Evolutionary conservation across 2,888 invertebrate genomes (phyloP), one percentile per base, ranked within the genome.

Genomic region (Liopterus haemorrhoidalis): DNA sequence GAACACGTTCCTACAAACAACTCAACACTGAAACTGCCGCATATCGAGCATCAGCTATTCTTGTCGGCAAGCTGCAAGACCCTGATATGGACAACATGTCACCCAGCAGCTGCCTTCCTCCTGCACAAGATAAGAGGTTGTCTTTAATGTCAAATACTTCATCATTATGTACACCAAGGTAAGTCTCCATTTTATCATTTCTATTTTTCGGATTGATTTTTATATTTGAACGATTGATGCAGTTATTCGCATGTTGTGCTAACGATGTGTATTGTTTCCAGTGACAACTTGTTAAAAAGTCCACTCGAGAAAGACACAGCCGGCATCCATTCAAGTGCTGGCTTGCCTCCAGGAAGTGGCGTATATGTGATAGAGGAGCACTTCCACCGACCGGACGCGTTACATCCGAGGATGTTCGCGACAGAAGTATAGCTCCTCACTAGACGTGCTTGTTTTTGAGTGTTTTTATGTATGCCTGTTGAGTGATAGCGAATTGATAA

Each of bases 361-460:
- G 82, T 83, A 64, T 83, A 82, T 73, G 81, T 83, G 65, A 74
- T 83, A 68, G 83, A 82, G 72, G 82, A 82, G 70, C 82, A 83
- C 67, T 82, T 81, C 71, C 70, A 75, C 64, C 70, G 70, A 63
- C 81, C 80, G 69, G 80, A 81, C 57, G 62, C 63, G 60, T 59
- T 66, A 53, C 59, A 44, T 37, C 28, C 49, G 20, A 71, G 71
- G 51, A 79, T 80, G 65, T 81, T 82, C 66, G 83, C 83, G 60
- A 84, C 83, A 64, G 82, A 83, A 75, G 84, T 83, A 73, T 84
- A 82, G 79, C 74, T 49, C 48, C 45, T n/a, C n/a, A n/a, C n/a
- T n/a, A n/a, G n/a, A n/a, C n/a, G n/a, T n/a, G 30, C 31, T 22
- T 37, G 38, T 22, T 22, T 22, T 8, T 8, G 22, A 22, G 8